A percentile compares a stretch with the other conserved stretches of the same genome.
These are phyloP conservation scores for Junco hyemalis DNA, from an alignment of 2,113 vertebrate genomes.

Conservation along the genomic window DNA sequence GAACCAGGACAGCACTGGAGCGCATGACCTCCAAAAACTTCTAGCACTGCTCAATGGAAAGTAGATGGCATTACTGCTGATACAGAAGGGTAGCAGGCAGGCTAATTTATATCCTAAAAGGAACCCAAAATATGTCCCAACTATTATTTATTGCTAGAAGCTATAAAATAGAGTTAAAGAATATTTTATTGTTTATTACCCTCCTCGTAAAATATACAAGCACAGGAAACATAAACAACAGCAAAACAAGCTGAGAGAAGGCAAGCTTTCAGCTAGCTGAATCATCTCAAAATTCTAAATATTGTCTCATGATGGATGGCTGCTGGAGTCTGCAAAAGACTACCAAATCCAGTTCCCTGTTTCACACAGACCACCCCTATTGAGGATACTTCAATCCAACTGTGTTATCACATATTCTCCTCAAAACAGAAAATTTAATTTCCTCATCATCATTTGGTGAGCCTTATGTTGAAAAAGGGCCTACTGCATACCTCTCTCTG, in stretches of 20 bases:
- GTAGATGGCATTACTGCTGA: constrained; percentile 13
- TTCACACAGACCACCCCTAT: background rate
- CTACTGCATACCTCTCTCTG: background rate
- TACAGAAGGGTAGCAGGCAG: background rate
- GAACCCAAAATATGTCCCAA: background rate
- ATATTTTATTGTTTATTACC: constrained; percentile 44
- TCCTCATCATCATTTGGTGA: background rate
- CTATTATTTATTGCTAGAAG: constrained; percentile 24
- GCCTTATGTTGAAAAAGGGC: background rate
- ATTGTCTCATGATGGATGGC: background rate
- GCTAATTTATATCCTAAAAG: background rate
- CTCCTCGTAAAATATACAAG: constrained; percentile 41
- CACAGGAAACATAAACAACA: constrained; percentile 52
- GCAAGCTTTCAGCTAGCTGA: constrained; percentile 1
- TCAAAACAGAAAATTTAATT: background rate
- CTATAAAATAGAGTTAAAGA: constrained; percentile 2
- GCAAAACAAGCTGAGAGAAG: constrained; percentile 17
- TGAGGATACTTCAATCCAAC: background rate
- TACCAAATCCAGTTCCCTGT: background rate
- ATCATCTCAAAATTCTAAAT: constrained; percentile 23
- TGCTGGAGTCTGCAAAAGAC: background rate
- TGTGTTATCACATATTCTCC: background rate
- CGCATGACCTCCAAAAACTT: constrained; percentile 4
- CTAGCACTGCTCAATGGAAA: background rate
- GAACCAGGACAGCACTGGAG: background rate